phyloP scores from a whole-genome alignment of 1,140 invertebrate genomes.

The Cherax destructor region DNA sequence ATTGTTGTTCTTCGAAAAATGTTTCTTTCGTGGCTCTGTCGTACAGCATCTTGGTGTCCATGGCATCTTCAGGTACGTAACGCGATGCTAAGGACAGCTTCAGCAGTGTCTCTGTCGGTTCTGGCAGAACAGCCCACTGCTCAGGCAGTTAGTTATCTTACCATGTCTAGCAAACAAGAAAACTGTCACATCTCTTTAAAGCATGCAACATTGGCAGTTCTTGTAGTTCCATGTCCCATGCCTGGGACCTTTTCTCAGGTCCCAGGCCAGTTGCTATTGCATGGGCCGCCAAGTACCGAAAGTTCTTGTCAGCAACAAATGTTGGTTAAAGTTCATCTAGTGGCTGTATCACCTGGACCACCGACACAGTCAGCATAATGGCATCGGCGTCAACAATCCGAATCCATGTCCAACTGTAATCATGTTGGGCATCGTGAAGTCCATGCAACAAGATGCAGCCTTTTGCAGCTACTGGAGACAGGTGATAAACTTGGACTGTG shows the following conservation, averaged over 20 bases:
- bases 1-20: no score
- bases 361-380: neutral
- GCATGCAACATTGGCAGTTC: no score
- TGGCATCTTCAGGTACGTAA: neutral
- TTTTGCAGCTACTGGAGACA: neutral
- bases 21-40: no score
- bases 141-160: no score
- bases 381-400: neutral
- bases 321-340: neutral
- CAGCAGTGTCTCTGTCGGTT: no score
- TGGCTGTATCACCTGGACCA: neutral
- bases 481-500: no score
- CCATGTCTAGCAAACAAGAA: neutral
- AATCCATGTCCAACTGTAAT: neutral
- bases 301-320: conserved; percentile 6
- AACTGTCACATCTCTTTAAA: no score
- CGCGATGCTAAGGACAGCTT: no score
- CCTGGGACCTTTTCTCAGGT: no score
- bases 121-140: no score
- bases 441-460: neutral
- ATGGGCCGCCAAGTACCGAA: neutral
- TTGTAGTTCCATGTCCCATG: no score
- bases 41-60: no score
- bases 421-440: neutral
- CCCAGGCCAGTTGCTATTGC: neutral